phyloP scores from a whole-genome alignment of 1,140 invertebrate species.

The Littorina saxatilis region DNA sequence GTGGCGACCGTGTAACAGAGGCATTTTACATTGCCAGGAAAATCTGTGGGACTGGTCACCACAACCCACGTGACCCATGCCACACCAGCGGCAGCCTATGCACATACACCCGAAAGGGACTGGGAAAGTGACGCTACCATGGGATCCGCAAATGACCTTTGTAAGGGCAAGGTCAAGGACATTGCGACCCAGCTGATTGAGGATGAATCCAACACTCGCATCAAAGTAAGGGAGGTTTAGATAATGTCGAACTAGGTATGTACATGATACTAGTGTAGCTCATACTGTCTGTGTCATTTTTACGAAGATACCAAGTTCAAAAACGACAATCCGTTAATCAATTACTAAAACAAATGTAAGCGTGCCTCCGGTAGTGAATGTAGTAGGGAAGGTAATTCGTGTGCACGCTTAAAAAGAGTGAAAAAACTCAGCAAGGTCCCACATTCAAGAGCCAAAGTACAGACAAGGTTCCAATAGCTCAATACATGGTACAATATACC shows the following conservation, averaged over 20 bases:
- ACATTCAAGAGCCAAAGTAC: too few relatives aligned
- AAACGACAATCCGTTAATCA: neutral
- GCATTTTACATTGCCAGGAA: constrained; percentile 79
- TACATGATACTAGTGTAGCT: too few relatives aligned
- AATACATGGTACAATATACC: too few relatives aligned
- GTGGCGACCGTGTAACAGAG: too few relatives aligned
- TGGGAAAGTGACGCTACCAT: constrained; percentile 71
- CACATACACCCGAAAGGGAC: constrained; percentile 81
- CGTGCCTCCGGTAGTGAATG: too few relatives aligned
- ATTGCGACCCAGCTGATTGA: constrained; percentile 72
- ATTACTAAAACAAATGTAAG: too few relatives aligned
- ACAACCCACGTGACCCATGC: constrained; percentile 94
- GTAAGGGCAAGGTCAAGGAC: constrained; percentile 69
- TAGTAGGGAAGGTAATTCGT: too few relatives aligned
- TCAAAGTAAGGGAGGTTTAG: constrained; percentile 30
- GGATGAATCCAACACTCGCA: constrained; percentile 50
- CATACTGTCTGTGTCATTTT: too few relatives aligned
- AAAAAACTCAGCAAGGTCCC: too few relatives aligned
- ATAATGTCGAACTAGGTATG: neutral
- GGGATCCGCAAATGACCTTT: constrained; percentile 2
- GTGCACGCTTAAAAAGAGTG: too few relatives aligned
- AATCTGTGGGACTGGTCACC: constrained; percentile 91
- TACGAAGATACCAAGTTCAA: too few relatives aligned
- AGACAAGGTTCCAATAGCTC: too few relatives aligned
- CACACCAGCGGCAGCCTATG: constrained; percentile 90